A percentile compares a stretch with the other conserved stretches of the same genome.
These are phyloP conservation scores for Daubentonia madagascariensis DNA, from an alignment of 2,113 vertebrate species.

Conservation along the genomic window DNA sequence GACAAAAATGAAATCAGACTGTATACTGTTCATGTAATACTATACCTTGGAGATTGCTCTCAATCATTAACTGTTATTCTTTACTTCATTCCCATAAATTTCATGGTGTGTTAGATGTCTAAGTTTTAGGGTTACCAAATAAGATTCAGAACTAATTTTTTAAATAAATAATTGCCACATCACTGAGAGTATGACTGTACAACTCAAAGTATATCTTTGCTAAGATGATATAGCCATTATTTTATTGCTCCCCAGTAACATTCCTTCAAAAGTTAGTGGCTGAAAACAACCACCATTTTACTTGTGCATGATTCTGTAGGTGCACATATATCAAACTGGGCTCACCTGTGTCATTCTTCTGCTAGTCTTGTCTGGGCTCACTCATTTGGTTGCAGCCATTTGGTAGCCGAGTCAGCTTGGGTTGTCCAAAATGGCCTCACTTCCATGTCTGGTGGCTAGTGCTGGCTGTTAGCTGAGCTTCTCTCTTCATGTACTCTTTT, in stretches of 20 bases:
- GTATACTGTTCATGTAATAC: background rate
- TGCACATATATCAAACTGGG: background rate
- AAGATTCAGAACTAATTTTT: background rate
- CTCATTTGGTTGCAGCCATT: background rate
- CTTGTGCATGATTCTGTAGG: background rate
- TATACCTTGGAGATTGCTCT: background rate
- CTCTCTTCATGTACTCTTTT: background rate
- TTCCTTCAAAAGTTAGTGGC: background rate
- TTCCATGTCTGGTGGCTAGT: background rate
- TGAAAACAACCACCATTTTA: background rate
- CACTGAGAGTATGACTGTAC: background rate
- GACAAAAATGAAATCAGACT: background rate
- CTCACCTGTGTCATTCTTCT: background rate
- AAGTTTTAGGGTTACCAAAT: background rate
- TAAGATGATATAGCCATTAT: background rate
- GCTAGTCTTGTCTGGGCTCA: background rate
- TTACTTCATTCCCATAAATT: background rate
- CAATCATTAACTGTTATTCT: background rate
- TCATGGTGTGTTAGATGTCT: background rate
- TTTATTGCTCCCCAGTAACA: slow-evolving; percentile 1
- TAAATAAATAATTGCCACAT: background rate
- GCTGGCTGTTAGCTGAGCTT: background rate
- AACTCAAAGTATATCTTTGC: background rate
- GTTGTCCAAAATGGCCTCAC: background rate
- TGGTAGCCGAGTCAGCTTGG: background rate